Evolutionary conservation across 2,113 vertebrate genomes (phyloP).

Genomic region (Chamaea fasciata): DNA sequence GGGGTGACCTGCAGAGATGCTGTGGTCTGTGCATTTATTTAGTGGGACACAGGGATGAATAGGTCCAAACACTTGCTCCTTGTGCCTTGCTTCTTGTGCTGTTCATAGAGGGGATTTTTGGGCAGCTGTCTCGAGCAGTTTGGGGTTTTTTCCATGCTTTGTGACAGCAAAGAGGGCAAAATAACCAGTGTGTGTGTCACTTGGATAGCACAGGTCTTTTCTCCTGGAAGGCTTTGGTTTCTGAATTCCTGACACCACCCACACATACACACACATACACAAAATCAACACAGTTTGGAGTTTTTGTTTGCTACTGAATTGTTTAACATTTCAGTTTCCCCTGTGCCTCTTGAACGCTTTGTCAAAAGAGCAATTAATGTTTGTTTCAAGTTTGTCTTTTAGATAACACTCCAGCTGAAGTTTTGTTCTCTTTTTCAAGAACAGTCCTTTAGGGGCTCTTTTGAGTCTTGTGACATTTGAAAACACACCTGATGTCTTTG

Average conservation of each 20-base stretch:
- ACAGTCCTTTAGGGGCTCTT: neutral
- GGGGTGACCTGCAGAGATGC: neutral
- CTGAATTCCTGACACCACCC: neutral
- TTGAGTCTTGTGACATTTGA: neutral
- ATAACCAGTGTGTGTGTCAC: neutral
- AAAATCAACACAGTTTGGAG: neutral
- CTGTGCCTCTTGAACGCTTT: neutral
- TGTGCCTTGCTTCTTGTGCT: neutral
- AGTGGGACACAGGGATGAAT: neutral
- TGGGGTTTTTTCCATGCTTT: neutral
- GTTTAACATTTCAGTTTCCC: neutral
- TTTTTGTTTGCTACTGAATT: neutral
- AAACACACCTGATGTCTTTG: neutral
- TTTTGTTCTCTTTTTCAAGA: neutral
- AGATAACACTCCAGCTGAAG: neutral
- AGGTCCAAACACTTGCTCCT: neutral
- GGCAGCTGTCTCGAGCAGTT: neutral
- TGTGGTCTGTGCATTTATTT: neutral
- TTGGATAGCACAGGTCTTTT: neutral
- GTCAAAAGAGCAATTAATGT: neutral
- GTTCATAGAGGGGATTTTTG: neutral
- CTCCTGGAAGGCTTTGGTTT: neutral
- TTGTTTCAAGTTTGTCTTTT: neutral
- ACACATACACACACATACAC: neutral
- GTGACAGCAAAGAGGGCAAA: neutral